Evolutionary conservation across 1,140 invertebrate genomes (phyloP), one percentile per base, ranked within the genome.

Genomic region (Aphidius ervi): DNA sequence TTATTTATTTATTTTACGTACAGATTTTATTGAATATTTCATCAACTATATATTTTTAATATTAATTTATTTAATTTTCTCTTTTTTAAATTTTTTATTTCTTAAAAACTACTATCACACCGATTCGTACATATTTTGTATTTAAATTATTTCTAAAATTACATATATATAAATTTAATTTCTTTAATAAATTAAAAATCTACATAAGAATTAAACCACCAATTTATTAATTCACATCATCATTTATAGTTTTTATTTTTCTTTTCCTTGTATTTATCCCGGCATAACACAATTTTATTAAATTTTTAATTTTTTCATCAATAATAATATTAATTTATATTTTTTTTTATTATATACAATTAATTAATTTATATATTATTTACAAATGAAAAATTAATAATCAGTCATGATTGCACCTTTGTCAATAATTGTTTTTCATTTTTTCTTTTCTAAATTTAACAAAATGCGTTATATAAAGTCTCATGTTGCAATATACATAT

Each of bases 41-140:
- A 71, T 71, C 71, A 54, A 57, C 68, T 72, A 70, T 63, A 68
- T 74, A 74, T 55, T 53, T 52, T 68, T 64, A n/a, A n/a, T 49
- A 8, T 49, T 49, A 3, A 3, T 31, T 3, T 31, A 31, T 31
- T 31, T 31, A 31, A 31, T 49, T 10, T 49, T 49, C 40, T 20
- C 41, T 31, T 23, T 56, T 56, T 43, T 5, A 16, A 41, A n/a
- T 10, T n/a, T 49, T 48, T 20, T 48, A 6, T 58, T 37, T 52
- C 76, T 76, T 79, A 79, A 70, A 54, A 69, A 61, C 75, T 79
- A 78, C 73, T 79, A 79, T 79, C 77, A 79, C 77, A 79, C 77
- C 77, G 54, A 79, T 79, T 77, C 77, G 76, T 77, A 79, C 76
- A 77, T 71, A 31, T 31, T 31, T 31, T 31, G 23, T 74, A 63